Evolutionary conservation across 2,888 invertebrate genomes (phyloP), one percentile per base, ranked within the genome.

Genomic region (Diogma glabrata): DNA sequence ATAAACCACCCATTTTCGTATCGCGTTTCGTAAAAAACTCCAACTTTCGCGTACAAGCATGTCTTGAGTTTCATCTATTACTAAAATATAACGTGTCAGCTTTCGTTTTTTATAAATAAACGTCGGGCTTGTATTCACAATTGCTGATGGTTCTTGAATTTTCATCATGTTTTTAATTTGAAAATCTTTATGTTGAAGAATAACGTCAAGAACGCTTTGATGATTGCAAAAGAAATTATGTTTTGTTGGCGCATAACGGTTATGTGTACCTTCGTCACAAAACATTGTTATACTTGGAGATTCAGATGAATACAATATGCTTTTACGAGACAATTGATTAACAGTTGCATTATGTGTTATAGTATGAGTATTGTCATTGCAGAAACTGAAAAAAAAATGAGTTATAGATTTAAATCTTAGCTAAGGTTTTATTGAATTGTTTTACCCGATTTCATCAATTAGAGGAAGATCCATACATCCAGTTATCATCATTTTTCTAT

Each of bases 211-310:
- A 3, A 77, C 75, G 59, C 78, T 78, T 43, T 72, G 70, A 22
- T 78, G 70, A 51, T 75, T 70, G 61, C 82, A 82, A 19, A 81
- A 67, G 26, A 76, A 70, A 63, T 81, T 82, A 55, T 82, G 82
- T 64, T 79, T 79, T 19, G 79, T 81, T 0, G 81, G 81, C 0
- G 79, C 77, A 54, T 75, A 73, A 4, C 71, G 67, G 60, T 81
- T 77, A 65, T 82, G 81, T 30, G 69, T 78, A 17, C 70, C 70
- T 33, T 75, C 73, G 59, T 81, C 77, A 62, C 82, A 82, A 62
- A 81, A 81, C 63, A 74, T 73, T 5, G 70, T 72, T 10, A 80
- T 73, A 57, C 69, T 69, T 5, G 72, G 70, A 0, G 70, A 66
- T 60, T 74, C 72, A 0, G 74, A 69, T 0, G 73, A 70, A 58